Evolutionary conservation across 2,797 vertebrate species (phyloP).

Genomic region (Pelodytes ibericus): DNA sequence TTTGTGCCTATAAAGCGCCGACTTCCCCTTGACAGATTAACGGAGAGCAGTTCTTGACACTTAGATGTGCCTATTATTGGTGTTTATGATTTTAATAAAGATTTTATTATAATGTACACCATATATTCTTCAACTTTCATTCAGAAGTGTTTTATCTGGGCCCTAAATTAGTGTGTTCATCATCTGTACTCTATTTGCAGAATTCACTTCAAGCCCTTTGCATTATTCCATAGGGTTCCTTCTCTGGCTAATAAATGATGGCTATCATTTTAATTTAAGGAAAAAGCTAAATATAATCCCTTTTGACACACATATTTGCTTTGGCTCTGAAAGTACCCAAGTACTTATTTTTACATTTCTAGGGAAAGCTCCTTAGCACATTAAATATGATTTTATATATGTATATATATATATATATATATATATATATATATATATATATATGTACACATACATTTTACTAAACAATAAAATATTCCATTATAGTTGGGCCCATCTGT

Average conservation of each 20-base stretch:
- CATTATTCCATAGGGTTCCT: conserved; percentile 33
- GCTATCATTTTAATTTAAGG: conserved; percentile 47
- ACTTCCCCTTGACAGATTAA: background rate
- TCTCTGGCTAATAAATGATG: conserved; percentile 37
- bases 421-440: background rate
- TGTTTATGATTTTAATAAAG: conserved; percentile 50
- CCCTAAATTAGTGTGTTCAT: conserved; percentile 24
- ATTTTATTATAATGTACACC: conserved; percentile 39
- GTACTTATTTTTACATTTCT: background rate
- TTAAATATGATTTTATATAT: background rate
- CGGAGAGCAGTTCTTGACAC: background rate
- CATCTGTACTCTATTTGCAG: conserved; percentile 4
- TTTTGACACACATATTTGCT: conserved; percentile 32
- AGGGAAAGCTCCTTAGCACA: background rate
- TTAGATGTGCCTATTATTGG: conserved; percentile 21
- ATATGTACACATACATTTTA: background rate
- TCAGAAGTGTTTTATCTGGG: conserved; percentile 25
- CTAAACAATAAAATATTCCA: background rate
- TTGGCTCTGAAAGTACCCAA: conserved; percentile 7
- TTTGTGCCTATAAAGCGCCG: background rate
- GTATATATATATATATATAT: background rate
- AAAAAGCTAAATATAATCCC: conserved; percentile 29
- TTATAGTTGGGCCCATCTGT: background rate
- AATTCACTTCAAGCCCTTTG: conserved; percentile 20
- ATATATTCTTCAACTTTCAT: conserved; percentile 40